These are phyloP conservation scores for Platanista minor DNA, from an alignment of 2,113 vertebrate species.

Conservation along the genomic window DNA sequence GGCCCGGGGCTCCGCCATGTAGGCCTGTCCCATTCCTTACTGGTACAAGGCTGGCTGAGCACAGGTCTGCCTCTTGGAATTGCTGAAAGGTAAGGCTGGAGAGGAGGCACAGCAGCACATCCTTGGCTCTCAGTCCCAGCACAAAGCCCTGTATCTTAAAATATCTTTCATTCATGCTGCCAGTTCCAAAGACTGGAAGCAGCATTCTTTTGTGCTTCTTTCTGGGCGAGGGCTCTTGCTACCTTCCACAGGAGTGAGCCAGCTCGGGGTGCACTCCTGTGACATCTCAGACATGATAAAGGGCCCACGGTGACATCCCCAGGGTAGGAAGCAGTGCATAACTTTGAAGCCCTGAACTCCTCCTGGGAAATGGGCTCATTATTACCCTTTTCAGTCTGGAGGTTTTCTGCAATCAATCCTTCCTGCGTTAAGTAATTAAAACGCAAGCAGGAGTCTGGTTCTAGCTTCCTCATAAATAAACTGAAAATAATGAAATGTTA, in stretches of 20 bases:
- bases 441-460: constrained; percentile 60
- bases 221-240: background rate
- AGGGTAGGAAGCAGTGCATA: background rate
- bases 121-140: background rate
- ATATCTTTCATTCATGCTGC: background rate
- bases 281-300: background rate
- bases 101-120: background rate
- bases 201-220: background rate
- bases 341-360: constrained; percentile 8
- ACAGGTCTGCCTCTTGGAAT: constrained; percentile 66
- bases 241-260: background rate
- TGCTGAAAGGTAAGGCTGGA: constrained; percentile 55
- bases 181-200: background rate
- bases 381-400: background rate
- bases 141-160: background rate
- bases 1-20: constrained; percentile 49
- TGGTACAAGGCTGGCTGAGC: constrained; percentile 40
- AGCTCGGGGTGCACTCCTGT: fast-evolving
- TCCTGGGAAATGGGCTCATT: background rate
- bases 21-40: constrained; percentile 63
- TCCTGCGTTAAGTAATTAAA: constrained; percentile 47
- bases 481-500: constrained; percentile 65
- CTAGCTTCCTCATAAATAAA: constrained; percentile 53
- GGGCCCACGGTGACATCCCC: background rate
- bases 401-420: constrained; percentile 54